Conservation (phyloP, 2,113 vertebrate genomes). For the Sphaerodactylus townsendi region DNA sequence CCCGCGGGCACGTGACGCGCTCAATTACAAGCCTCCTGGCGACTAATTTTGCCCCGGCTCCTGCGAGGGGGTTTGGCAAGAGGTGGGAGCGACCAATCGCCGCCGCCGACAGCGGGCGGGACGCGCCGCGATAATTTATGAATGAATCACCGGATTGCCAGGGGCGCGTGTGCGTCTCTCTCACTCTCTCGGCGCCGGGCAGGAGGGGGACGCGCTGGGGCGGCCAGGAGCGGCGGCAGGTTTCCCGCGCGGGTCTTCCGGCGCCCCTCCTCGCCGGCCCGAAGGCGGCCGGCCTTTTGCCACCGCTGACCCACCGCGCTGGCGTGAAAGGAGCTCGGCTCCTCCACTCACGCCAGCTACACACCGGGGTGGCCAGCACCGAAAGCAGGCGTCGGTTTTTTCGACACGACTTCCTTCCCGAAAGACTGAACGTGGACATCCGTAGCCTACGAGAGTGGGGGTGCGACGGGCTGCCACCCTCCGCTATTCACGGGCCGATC, state of each 20-base stretch:
- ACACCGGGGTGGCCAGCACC: no score
- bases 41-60: constrained; percentile 87
- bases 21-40: constrained; percentile 94
- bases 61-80: constrained; percentile 65
- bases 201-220: no score
- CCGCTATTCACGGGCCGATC: not conserved
- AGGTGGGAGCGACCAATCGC: constrained; percentile 76
- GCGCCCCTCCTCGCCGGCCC: no score
- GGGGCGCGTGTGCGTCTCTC: no score
- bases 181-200: no score
- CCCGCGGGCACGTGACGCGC: constrained; percentile 94
- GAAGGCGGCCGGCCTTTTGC: no score
- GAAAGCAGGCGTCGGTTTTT: not conserved
- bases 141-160: constrained; percentile 77
- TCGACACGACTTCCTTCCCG: not conserved
- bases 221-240: no score
- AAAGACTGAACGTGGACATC: no score
- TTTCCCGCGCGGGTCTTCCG: no score
- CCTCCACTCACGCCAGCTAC: no score
- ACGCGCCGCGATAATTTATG: constrained; percentile 84
- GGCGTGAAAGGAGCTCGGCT: no score
- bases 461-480: not conserved
- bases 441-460: not conserved
- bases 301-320: no score
- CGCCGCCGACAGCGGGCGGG: constrained; percentile 70